Base-by-base conservation (phyloP, 2,888 invertebrate species). In the Dendrolimus houi region DNA sequence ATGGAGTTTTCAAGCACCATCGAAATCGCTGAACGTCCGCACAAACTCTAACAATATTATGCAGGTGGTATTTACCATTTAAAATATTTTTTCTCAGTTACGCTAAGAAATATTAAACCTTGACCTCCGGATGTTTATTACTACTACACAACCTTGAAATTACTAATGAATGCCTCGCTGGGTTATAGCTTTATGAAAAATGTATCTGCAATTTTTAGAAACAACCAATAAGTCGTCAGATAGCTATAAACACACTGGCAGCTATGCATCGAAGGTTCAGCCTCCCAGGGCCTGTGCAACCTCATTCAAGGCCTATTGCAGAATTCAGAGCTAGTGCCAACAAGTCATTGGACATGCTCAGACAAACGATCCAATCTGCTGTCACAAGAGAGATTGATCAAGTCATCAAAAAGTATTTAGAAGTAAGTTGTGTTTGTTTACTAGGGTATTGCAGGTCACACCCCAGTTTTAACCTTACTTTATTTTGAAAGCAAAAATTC, bases 371-470 rank as follows among this genome's bases (percentile, higher is more conserved):
- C 72, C 96, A 96, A 82, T 93, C 93, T 62, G 93, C 93, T 55
- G 95, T 96, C 52, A 96, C 96, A 68, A 93, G 94, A 74, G 96
- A 96, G 72, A 94, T 96, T 70, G 94, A 95, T 83, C 92, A 92
- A 79, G 93, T 96, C 56, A 93, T 96, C 60, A 94, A 94, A 70
- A 95, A 94, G 74, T 96, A 96, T 83, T 85, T 96, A 60, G 94
- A 95, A 83, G 95, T 95, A 65, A 75, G 77, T 72, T 56, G 41
- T 55, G 41, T 55, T 52, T 54, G 55, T 40, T 12, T 59, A 42
- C 29, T 29, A 29, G 29, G 29, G 6, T 29, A n/a, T n/a, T n/a
- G n/a, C 29, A 29, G 29, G 3, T 29, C 29, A 29, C 6, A 29
- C 29, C 29, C 29, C 6, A 29, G 29, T 29, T 29, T 29, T 29